phyloP scores from a whole-genome alignment of 2,113 vertebrate genomes.

The Crocuta crocuta region DNA sequence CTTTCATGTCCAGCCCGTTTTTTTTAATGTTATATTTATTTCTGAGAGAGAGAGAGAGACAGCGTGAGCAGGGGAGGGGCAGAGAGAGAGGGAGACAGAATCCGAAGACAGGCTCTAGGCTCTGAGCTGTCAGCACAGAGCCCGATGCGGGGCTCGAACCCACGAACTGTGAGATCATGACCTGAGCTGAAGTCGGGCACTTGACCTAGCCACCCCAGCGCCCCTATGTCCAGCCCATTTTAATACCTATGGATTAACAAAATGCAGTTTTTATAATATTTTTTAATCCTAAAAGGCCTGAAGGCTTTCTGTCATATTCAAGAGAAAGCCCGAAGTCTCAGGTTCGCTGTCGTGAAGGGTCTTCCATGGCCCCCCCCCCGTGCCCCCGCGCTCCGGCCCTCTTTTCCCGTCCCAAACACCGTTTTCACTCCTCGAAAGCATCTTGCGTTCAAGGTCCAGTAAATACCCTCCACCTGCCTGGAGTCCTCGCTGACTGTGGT shows the following conservation, averaged over 20 bases:
- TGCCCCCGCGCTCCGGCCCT: not conserved
- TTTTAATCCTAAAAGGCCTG: not conserved
- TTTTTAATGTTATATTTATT: too few relatives aligned
- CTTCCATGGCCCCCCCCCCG: not conserved
- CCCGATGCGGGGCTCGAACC: too few relatives aligned
- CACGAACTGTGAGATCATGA: too few relatives aligned
- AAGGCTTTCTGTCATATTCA: not conserved
- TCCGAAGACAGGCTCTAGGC: too few relatives aligned
- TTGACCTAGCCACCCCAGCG: too few relatives aligned
- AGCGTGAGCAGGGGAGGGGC: too few relatives aligned
- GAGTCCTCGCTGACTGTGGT: not conserved
- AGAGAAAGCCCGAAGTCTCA: not conserved
- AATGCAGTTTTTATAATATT: not conserved
- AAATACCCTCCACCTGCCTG: not conserved
- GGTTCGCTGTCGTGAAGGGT: not conserved
- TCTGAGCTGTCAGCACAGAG: too few relatives aligned
- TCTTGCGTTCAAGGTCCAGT: not conserved
- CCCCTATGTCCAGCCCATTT: not conserved
- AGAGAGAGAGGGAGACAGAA: too few relatives aligned
- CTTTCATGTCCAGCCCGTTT: not conserved
- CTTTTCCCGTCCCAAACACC: not conserved
- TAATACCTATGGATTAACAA: slow-evolving; percentile 16
- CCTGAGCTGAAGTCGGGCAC: too few relatives aligned
- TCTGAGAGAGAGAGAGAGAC: too few relatives aligned
- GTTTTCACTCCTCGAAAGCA: not conserved